Evolutionary conservation across 2,888 invertebrate genomes (phyloP), one percentile per base, ranked within the genome.

Genomic region (Thyatira batis): DNA sequence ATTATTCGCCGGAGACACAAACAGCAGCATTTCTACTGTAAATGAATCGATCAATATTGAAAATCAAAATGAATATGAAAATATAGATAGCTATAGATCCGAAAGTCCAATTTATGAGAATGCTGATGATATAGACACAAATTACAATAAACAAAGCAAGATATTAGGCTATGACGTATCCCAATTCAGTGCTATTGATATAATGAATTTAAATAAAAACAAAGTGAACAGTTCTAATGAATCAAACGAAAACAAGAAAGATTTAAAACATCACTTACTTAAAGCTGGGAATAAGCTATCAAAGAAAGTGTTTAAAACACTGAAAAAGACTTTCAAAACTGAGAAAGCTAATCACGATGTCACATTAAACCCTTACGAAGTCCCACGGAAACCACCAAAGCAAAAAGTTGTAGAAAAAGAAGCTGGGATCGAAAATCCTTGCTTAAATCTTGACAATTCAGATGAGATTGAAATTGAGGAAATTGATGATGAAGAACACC

Each of bases 381-480:
- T 92, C 0, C 85, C 92, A 0, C 60, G 92, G 3, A 91, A 92
- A 65, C 63, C 66, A 0, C 74, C 84, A 0, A 90, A 90, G 63
- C 77, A 69, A 2, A 89, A 85, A 65, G 57, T 63, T 1, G 67
- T 69, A 2, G 63, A 73, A 0, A 86, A 83, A 66, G 87, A 85
- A n/a, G 67, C 84, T 0, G 92, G 92, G 0, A 89, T 92, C 11
- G 90, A 90, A 53, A 92, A 92, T 62, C 92, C 90, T 0, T 88
- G 78, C 0, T 56, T 92, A 11, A 86, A 89, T 48, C 63, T 92
- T 11, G 89, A 92, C 55, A 86, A 85, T 55, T 91, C 91, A 0
- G 92, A 92, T 66, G 92, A 92, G 64, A 85, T 92, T 45, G 90
- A 91, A 59, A 85, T 92, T 8, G 89, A 92, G 65, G 82, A 83